Percentiles rank a stretch among this genome's conserved stretches.
These are phyloP conservation scores for Solenodon paradoxus DNA, from an alignment of 2,113 vertebrate species.

Conservation along the genomic window DNA sequence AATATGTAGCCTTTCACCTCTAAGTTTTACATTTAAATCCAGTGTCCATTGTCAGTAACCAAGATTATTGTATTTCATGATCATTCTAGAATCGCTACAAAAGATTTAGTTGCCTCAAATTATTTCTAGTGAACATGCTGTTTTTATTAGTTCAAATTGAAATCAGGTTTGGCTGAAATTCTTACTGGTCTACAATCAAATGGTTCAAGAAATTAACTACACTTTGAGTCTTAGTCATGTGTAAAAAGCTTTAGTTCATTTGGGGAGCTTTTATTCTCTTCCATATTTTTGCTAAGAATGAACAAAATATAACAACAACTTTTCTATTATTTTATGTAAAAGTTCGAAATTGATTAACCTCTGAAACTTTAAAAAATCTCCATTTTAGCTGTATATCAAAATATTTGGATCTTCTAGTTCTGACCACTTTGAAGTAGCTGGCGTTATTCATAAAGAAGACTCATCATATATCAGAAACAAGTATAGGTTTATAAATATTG, in stretches of 20 bases:
- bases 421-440: background rate
- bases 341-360: background rate
- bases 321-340: background rate
- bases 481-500: background rate
- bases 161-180: background rate
- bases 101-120: background rate
- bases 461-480: background rate
- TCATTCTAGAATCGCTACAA: background rate
- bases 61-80: background rate
- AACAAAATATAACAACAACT: background rate
- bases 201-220: background rate
- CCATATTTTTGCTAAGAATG: background rate
- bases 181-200: background rate
- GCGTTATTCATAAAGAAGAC: background rate
- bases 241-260: background rate
- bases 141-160: background rate
- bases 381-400: background rate
- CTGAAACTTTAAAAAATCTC: background rate
- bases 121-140: constrained; percentile 14
- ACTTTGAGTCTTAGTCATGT: background rate
- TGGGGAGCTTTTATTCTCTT: background rate
- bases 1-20: background rate
- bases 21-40: background rate
- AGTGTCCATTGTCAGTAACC: background rate
- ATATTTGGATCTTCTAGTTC: background rate